phyloP scores from a whole-genome alignment of 2,797 vertebrate species.

The Xenops minutus region DNA sequence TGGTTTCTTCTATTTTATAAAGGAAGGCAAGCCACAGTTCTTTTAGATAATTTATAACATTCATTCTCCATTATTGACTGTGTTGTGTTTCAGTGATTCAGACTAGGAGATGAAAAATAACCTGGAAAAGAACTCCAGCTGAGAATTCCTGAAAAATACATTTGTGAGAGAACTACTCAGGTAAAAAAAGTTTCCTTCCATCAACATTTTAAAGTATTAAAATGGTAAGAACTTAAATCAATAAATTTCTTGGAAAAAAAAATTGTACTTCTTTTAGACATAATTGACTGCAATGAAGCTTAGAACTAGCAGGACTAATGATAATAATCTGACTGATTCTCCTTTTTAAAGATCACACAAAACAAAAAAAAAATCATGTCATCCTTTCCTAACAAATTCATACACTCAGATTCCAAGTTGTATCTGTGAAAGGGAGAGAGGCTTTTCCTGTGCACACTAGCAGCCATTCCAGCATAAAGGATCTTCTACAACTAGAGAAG shows the following conservation, averaged over 20 bases:
- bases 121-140: background rate
- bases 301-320: background rate
- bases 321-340: background rate
- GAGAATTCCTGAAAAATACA: background rate
- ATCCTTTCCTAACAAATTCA: background rate
- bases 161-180: background rate
- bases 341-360: background rate
- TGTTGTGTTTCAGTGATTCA: background rate
- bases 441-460: background rate
- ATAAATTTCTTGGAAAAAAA: background rate
- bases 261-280: background rate
- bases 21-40: rapidly evolving
- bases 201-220: background rate
- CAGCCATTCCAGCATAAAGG: background rate
- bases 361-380: background rate
- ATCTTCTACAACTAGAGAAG: background rate
- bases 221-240: background rate
- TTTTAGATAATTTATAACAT: background rate
- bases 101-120: background rate
- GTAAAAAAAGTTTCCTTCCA: background rate
- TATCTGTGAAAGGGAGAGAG: background rate
- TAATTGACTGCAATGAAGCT: background rate
- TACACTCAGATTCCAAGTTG: background rate
- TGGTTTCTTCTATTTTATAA: background rate
- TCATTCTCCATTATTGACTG: background rate